These are phyloP conservation scores for Trissolcus japonicus DNA, from an alignment of 2,888 invertebrate genomes.

Conservation along the genomic window DNA sequence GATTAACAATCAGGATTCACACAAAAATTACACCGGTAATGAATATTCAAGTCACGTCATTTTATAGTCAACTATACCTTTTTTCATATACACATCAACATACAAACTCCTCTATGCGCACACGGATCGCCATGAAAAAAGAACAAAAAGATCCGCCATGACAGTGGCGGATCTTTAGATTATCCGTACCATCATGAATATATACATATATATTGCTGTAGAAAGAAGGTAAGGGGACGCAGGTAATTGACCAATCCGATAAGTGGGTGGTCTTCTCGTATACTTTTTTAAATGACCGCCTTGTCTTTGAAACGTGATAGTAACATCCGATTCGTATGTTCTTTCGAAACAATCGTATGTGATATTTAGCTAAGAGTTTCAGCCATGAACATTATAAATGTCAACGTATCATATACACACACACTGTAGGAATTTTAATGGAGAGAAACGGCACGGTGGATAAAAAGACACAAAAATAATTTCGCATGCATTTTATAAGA, in stretches of 20 bases:
- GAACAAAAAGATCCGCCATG: constrained; percentile 45
- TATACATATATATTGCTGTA: constrained; percentile 31
- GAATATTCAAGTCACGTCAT: too few species aligned
- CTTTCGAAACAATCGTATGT: constrained; percentile 33
- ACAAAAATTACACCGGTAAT: too few species aligned
- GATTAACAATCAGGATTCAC: too few species aligned
- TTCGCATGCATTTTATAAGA: too few species aligned
- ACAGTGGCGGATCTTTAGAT: constrained; percentile 53
- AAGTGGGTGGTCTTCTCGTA: constrained; percentile 69
- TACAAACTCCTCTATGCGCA: constrained; percentile 60
- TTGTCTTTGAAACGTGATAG: constrained; percentile 68
- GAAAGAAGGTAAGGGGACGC: constrained; percentile 47
- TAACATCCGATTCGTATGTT: constrained; percentile 54
- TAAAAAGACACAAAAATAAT: too few species aligned
- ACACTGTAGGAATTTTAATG: constrained; percentile 7
- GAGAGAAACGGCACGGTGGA: not conserved
- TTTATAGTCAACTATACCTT: not conserved
- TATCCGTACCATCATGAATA: constrained; percentile 41
- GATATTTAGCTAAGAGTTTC: constrained; percentile 23
- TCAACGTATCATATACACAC: not conserved
- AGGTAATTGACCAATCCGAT: constrained; percentile 63
- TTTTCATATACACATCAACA: constrained; percentile 30
- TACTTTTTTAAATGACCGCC: constrained; percentile 70
- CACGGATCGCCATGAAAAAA: constrained; percentile 10
- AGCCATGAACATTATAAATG: constrained; percentile 11